Percentiles rank a stretch among this genome's conserved stretches.
Evolutionary conservation across 2,888 invertebrate genomes (phyloP).

Genomic region (Drosophila paranaensis): DNA sequence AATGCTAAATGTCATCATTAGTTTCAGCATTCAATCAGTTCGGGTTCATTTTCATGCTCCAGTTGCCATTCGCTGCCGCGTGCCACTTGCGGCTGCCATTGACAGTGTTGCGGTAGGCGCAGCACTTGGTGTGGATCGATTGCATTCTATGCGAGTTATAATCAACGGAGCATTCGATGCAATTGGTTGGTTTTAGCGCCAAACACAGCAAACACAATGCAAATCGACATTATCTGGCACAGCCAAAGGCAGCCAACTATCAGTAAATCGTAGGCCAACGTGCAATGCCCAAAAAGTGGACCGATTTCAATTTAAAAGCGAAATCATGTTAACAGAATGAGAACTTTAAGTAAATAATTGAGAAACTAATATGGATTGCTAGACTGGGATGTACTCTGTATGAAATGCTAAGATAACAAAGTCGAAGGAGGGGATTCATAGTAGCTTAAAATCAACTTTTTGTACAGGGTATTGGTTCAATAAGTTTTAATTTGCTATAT

Average conservation of each 20-base stretch:
- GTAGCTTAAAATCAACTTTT: too few species aligned
- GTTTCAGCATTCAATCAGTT: slow-evolving; percentile 17
- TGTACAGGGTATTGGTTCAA: background rate
- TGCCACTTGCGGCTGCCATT: slow-evolving; percentile 42
- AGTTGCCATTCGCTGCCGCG: slow-evolving; percentile 40
- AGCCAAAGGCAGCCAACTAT: slow-evolving; percentile 41
- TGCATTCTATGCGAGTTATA: slow-evolving; percentile 56
- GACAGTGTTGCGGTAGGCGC: slow-evolving; percentile 52
- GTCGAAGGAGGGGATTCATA: too few species aligned
- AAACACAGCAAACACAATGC: background rate
- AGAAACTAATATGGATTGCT: background rate
- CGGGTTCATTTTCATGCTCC: slow-evolving; percentile 45
- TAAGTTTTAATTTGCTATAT: background rate
- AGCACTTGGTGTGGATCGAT: slow-evolving; percentile 45
- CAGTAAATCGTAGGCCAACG: too few species aligned
- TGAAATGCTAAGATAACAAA: background rate
- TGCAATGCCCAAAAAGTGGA: background rate
- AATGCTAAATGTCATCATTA: background rate
- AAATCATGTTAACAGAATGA: background rate
- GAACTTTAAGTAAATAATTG: background rate
- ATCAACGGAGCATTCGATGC: slow-evolving; percentile 33
- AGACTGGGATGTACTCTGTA: background rate
- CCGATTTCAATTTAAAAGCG: background rate
- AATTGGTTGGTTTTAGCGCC: slow-evolving; percentile 14
- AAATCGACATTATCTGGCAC: slow-evolving; percentile 13